Percentiles rank a stretch among this genome's conserved stretches.
phyloP scores from a whole-genome alignment of 2,888 invertebrate genomes.

The Deroplatys truncata region DNA sequence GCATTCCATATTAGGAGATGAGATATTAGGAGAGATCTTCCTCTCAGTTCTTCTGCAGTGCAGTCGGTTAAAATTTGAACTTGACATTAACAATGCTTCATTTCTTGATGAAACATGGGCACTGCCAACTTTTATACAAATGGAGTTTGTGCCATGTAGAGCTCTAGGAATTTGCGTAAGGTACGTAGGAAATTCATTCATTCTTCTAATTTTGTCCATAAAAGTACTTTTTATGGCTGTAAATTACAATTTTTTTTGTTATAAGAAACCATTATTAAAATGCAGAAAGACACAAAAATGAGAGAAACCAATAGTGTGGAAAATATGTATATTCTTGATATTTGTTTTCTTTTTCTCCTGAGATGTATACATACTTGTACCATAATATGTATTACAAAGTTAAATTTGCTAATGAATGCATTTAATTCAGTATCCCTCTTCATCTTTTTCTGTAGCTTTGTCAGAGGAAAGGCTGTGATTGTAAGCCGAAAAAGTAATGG shows the following conservation, averaged over 20 bases:
- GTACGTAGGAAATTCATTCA: constrained; percentile 38
- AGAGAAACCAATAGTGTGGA: background rate
- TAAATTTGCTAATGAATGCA: background rate
- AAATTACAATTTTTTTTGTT: background rate
- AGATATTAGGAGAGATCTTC: constrained; percentile 57
- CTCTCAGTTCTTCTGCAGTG: constrained; percentile 53
- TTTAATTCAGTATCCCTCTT: background rate
- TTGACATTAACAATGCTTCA: constrained; percentile 53
- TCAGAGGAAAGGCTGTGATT: constrained; percentile 55
- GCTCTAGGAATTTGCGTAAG: constrained; percentile 58
- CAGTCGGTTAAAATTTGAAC: constrained; percentile 49
- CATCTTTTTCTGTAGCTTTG: constrained; percentile 47
- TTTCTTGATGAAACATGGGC: constrained; percentile 62
- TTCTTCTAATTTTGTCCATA: no score
- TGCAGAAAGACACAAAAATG: background rate
- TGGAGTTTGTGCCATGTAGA: constrained; percentile 60
- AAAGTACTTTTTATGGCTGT: background rate
- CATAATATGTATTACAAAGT: background rate
- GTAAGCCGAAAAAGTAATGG: constrained; percentile 55
- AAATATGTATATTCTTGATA: background rate
- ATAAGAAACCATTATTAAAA: background rate
- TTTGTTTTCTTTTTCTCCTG: no score
- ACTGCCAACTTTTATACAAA: constrained; percentile 50
- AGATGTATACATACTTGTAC: background rate
- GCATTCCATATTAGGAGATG: constrained; percentile 54